Conservation (phyloP, 2,888 invertebrate species). For the Heliconius erato region DNA sequence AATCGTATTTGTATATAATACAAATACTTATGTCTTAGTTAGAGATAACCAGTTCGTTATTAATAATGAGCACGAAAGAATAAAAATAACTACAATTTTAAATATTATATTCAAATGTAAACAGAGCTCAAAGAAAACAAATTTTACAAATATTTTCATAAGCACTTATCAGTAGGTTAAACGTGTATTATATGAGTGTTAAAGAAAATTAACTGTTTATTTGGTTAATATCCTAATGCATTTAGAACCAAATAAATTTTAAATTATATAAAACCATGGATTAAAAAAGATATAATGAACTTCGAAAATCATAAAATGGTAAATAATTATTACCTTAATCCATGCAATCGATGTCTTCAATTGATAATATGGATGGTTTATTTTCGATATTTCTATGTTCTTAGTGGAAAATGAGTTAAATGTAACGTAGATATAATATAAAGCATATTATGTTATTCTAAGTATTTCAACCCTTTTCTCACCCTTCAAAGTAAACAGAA, state of each 20-base stretch:
- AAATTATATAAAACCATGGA: not conserved
- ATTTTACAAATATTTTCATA: conserved; percentile 4
- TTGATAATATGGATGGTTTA: not conserved
- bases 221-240: not conserved
- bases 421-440: not conserved
- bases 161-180: conserved; percentile 6
- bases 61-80: conserved; percentile 1
- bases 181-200: not conserved
- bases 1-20: conserved; percentile 14
- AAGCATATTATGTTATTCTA: not conserved
- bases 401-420: too few relatives aligned
- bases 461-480: too few relatives aligned
- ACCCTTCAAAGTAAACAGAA: too few relatives aligned
- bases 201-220: not conserved
- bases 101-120: conserved; percentile 1
- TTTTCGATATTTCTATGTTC: not conserved
- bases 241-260: not conserved
- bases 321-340: too few relatives aligned
- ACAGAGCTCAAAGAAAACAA: conserved; percentile 1
- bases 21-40: not conserved
- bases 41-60: conserved; percentile 5
- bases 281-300: too few relatives aligned
- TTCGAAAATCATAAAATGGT: too few relatives aligned
- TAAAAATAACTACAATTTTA: not conserved
- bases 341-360: not conserved